These are phyloP conservation scores for Forficula auricularia DNA, from an alignment of 1,140 invertebrate species.

Conservation along the genomic window DNA sequence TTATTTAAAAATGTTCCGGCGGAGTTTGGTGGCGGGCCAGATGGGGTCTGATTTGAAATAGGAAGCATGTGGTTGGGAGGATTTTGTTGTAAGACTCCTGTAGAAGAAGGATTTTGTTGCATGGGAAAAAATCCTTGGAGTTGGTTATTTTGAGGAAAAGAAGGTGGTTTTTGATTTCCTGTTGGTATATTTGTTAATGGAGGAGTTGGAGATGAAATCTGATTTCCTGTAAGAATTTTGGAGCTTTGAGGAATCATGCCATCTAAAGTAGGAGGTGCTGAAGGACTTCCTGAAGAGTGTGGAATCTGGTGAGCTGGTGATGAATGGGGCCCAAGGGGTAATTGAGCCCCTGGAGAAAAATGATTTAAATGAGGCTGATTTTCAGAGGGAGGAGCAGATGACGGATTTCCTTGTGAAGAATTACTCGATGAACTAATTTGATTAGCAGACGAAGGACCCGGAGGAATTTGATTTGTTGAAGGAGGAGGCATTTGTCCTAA, in stretches of 20 bases:
- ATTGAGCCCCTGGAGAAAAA: slow-evolving; percentile 8
- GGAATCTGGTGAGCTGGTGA: slow-evolving; percentile 10
- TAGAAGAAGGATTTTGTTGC: neutral
- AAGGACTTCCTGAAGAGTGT: slow-evolving; percentile 7
- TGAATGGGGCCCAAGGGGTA: slow-evolving; percentile 15
- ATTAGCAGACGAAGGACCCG: too few species aligned
- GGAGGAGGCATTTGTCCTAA: too few species aligned
- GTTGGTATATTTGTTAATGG: slow-evolving; percentile 1
- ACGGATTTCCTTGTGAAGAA: neutral
- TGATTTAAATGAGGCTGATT: neutral
- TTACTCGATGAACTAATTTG: neutral
- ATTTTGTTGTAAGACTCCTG: too few species aligned
- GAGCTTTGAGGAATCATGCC: slow-evolving; percentile 2
- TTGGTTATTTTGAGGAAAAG: neutral
- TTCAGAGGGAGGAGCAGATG: neutral
- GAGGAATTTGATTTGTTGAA: too few species aligned
- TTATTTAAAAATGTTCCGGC: too few species aligned
- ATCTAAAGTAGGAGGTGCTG: slow-evolving; percentile 8
- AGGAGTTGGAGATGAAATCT: slow-evolving; percentile 21
- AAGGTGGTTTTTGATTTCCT: neutral
- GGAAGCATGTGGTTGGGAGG: too few species aligned
- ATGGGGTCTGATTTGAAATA: neutral
- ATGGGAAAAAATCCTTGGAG: neutral
- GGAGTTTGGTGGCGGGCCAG: neutral
- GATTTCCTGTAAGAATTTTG: slow-evolving; percentile 8